Conservation (phyloP, 1,140 invertebrate genomes). For the Chironomus striatipennis region DNA sequence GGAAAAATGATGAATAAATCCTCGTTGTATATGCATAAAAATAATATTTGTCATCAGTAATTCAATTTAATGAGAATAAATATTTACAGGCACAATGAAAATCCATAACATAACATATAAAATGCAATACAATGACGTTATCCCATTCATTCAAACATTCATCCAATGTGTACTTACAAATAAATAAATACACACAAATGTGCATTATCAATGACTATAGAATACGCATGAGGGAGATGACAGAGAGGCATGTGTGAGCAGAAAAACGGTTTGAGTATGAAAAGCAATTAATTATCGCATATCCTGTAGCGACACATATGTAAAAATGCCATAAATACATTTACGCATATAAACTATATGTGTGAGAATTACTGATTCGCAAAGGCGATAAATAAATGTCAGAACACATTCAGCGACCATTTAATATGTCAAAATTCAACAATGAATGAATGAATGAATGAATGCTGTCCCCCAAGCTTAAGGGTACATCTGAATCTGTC, state of each 20-base stretch:
- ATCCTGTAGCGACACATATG: slow-evolving; percentile 1
- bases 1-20: too few relatives aligned
- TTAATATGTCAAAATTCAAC: neutral
- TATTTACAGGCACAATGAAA: neutral
- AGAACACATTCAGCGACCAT: neutral
- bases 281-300: neutral
- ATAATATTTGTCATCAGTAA: neutral
- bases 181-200: neutral
- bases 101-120: too few relatives aligned
- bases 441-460: neutral
- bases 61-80: neutral
- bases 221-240: neutral
- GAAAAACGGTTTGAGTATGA: neutral
- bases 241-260: neutral
- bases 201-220: neutral
- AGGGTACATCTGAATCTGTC: neutral
- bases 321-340: neutral
- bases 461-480: too few relatives aligned
- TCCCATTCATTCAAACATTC: neutral
- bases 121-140: too few relatives aligned
- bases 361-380: neutral
- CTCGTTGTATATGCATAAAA: neutral
- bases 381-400: neutral
- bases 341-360: neutral
- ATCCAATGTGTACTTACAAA: neutral